Conservation (phyloP, 2,113 vertebrate genomes). For the Psittacus erithacus region DNA sequence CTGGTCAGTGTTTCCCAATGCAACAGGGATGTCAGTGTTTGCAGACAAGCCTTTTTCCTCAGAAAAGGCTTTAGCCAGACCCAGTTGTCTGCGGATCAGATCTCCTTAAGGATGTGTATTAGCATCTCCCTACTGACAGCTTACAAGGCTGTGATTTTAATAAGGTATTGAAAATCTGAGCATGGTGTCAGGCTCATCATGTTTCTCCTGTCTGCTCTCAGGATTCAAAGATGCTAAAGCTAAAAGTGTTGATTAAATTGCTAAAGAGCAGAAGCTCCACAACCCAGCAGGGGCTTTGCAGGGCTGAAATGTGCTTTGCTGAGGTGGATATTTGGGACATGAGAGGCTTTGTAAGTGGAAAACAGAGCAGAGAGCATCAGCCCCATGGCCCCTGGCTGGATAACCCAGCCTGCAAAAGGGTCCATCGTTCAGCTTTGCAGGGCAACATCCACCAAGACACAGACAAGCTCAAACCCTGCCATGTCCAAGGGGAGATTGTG, state of each 20-base stretch:
- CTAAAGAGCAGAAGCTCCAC: neutral
- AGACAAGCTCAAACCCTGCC: neutral
- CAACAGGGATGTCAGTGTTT: neutral
- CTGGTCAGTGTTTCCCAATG: neutral
- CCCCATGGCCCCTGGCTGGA: neutral
- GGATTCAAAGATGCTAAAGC: neutral
- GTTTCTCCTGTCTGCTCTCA: slow-evolving; percentile 14
- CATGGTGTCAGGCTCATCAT: neutral
- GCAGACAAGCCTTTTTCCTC: neutral
- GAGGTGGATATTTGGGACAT: neutral
- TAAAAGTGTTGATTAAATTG: neutral
- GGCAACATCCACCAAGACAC: neutral
- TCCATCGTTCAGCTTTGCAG: neutral
- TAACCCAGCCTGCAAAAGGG: neutral
- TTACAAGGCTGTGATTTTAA: slow-evolving; percentile 27
- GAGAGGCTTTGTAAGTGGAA: neutral
- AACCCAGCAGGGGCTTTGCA: neutral
- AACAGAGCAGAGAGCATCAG: neutral
- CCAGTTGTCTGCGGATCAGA: neutral
- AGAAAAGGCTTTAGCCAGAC: neutral
- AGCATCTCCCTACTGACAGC: slow-evolving; percentile 19
- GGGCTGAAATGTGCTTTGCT: neutral
- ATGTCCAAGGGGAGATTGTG: fast-evolving
- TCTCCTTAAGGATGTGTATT: neutral
- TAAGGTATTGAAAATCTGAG: slow-evolving; percentile 12